Evolutionary conservation across 1,140 invertebrate genomes (phyloP).

Genomic region (Physella acuta): DNA sequence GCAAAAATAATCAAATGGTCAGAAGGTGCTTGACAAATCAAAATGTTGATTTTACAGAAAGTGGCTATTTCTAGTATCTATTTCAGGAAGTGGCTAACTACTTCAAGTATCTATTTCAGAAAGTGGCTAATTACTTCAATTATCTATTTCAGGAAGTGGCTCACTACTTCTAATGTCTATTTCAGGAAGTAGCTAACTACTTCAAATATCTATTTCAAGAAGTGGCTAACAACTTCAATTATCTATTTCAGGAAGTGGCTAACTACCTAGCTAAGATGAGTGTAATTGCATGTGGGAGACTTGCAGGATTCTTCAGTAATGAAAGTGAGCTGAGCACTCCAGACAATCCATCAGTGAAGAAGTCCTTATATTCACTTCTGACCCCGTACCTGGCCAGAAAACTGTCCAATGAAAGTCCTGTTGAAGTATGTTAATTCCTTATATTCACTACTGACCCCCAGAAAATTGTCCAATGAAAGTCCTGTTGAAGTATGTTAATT

Average conservation of each 20-base stretch:
- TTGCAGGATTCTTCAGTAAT: conserved; percentile 71
- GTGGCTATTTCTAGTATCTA: too few relatives aligned
- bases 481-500: too few relatives aligned
- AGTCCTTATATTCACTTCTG: conserved; percentile 76
- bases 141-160: too few relatives aligned
- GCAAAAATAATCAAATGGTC: too few relatives aligned
- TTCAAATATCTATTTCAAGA: conserved; percentile 63
- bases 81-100: too few relatives aligned
- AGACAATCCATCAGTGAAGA: conserved; percentile 67
- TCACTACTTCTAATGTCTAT: too few relatives aligned
- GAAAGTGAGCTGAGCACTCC: conserved; percentile 68
- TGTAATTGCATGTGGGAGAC: conserved; percentile 77
- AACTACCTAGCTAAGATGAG: conserved; percentile 89
- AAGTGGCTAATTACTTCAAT: too few relatives aligned
- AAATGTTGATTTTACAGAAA: too few relatives aligned
- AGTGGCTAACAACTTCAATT: not conserved
- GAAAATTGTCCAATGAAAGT: too few relatives aligned
- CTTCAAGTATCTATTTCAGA: too few relatives aligned
- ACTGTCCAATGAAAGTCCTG: conserved; percentile 71
- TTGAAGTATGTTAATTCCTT: conserved; percentile 74
- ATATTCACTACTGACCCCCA: too few relatives aligned
- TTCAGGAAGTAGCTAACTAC: conserved; percentile 81
- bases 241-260: conserved; percentile 73
- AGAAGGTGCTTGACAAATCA: too few relatives aligned
- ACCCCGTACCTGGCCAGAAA: conserved; percentile 86